Evolutionary conservation across 1,140 invertebrate species (phyloP), one percentile per base, ranked within the genome.

Genomic region (Trichogramma pretiosum): DNA sequence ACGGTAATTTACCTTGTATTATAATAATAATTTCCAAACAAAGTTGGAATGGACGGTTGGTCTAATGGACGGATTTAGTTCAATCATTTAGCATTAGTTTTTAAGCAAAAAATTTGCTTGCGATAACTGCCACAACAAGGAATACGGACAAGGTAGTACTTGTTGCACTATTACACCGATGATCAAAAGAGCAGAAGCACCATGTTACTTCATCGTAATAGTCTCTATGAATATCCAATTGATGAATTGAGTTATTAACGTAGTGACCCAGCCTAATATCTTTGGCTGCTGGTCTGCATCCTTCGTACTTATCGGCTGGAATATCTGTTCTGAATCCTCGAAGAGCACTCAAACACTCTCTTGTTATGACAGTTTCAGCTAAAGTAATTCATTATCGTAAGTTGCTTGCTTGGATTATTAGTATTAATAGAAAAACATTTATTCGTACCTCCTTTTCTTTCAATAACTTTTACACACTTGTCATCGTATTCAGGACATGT

Each of bases 141-240:
- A 63, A 5, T 4, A 33, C 35, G 10, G 68, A 62, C 18, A 67
- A 28, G 10, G 32, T 46, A 1, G 62, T 26, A 22, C 43, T 51
- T 7, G 54, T 55, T 2, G 71, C 67, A 5, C 67, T 64, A 60
- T 94, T 94, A 67, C 91, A 94, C 57, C 89, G 78, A 59, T 93
- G 82, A 64, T 93, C 89, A 50, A 93, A 84, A 59, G 89, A 89
- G 63, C 91, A 94, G 58, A 93, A 91, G 63, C 91, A 93, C 78
- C 84, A 94, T 14, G 80, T 85, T 16, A 85, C 85, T 54, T 88
- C 77, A 57, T 88, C 85, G 60, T 84, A 93, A 69, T 87, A 81
- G 60, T 88, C 75, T 54, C 89, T 83, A 64, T 85, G 84, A 35
- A 92, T 79, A 65, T 93, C 89, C 33, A 90, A 70, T 65, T 93